Evolutionary conservation across 1,140 invertebrate genomes (phyloP), one percentile per base, ranked within the genome.

Genomic region (Lordiphosa mommai): DNA sequence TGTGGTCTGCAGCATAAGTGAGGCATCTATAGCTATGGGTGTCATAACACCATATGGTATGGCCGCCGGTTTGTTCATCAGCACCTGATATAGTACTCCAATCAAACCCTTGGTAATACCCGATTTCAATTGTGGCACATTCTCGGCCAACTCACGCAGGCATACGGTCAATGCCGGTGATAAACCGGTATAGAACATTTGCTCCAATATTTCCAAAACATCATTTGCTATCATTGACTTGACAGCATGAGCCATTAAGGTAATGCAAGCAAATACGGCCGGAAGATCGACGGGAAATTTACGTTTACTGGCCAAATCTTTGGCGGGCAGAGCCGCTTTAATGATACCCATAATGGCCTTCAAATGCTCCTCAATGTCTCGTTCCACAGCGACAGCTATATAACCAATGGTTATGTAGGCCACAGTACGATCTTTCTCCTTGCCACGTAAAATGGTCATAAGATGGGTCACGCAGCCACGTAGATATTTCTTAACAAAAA

Each of bases 221-320:
- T 98, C 96, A 44, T 90, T 89, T 2, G 92, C 92, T 63, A 96
- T 95, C 7, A 91, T 90, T 30, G 93, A 92, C 60, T 94, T 94
- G 0, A 97, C 93, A 6, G 97, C 96, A 88, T 96, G 93, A 0
- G 95, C 96, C 1, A 99, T 87, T 53, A 99, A 91, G 27, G 97
- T 97, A n/a, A 99, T 94, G 85, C 97, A 99, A 8, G 96, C 94
- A 89, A 99, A 99, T 17, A 99, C 94, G 0, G 96, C 93, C 0
- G 97, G 95, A n/a, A n/a, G n/a, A 74, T 99, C 98, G 10, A 97
- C 91, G 38, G 90, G 90, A 7, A 92, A 89, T 49, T 95, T 92
- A 65, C 94, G 94, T 73, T 95, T 95, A 23, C 90, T 92, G 0
- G 93, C 91, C 0, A 92, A 92, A 65, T 96, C 95, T 80, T 94